Percentiles rank a stretch among this genome's conserved stretches.
Evolutionary conservation across 1,140 invertebrate species (phyloP).

Genomic region (Hormaphis cornu): DNA sequence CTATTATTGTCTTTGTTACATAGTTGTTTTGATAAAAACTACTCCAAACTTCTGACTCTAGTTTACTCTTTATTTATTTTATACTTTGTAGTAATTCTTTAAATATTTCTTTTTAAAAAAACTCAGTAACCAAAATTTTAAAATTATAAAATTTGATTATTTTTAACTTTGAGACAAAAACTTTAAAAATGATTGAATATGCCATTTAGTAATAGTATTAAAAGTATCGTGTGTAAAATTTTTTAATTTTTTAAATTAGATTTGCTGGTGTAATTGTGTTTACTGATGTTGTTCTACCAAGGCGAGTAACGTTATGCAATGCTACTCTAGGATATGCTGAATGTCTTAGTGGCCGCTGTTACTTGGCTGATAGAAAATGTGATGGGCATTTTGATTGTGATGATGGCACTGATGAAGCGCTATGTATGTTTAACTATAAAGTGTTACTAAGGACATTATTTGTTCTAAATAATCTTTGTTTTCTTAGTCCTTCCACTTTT

Average conservation of each 20-base stretch:
- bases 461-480: too few species aligned
- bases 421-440: slow-evolving; percentile 49
- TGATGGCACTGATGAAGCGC: slow-evolving; percentile 80
- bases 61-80: too few species aligned
- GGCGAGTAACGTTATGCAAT: slow-evolving; percentile 63
- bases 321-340: slow-evolving; percentile 58
- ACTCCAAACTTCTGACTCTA: too few species aligned
- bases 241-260: slow-evolving; percentile 37
- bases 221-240: background rate
- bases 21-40: too few species aligned
- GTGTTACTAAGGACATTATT: too few species aligned
- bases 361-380: slow-evolving; percentile 62
- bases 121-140: too few species aligned
- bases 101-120: too few species aligned
- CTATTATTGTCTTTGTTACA: too few species aligned
- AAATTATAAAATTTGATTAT: too few species aligned
- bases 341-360: slow-evolving; percentile 75
- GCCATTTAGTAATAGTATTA: background rate
- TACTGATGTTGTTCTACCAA: slow-evolving; percentile 67
- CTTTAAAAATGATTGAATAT: background rate
- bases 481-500: too few species aligned
- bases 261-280: slow-evolving; percentile 74
- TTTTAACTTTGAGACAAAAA: too few species aligned
- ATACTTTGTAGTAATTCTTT: too few species aligned
- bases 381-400: slow-evolving; percentile 67